Evolutionary conservation across 2,113 vertebrate genomes (phyloP).

Genomic region (Hypomesus transpacificus): DNA sequence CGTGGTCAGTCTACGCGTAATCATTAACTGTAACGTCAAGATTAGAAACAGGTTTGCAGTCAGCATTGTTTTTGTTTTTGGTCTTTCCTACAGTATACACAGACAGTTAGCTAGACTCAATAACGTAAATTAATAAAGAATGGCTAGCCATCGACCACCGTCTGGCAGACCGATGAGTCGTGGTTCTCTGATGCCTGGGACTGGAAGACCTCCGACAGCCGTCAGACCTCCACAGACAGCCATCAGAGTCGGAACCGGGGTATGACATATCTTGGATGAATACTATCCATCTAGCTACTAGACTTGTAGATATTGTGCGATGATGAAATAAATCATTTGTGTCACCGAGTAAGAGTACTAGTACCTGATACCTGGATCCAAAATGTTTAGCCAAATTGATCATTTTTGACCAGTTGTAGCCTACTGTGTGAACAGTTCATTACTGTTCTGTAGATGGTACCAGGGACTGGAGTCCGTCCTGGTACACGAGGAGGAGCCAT

Average conservation of each 20-base stretch:
- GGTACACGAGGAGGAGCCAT: slow-evolving; percentile 71
- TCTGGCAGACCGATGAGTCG: slow-evolving; percentile 76
- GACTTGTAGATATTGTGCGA: not conserved
- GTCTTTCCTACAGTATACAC: no score
- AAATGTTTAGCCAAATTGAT: not conserved
- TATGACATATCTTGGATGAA: slow-evolving; percentile 44
- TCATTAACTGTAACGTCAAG: no score
- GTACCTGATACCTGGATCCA: not conserved
- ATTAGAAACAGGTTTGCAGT: no score
- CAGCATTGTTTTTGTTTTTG: no score
- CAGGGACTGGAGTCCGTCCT: slow-evolving; percentile 78
- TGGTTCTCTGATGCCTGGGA: slow-evolving; percentile 60
- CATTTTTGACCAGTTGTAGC: not conserved
- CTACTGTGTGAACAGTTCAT: not conserved
- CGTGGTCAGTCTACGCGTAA: not conserved
- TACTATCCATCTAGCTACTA: not conserved
- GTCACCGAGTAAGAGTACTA: not conserved
- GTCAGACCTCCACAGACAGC: slow-evolving; percentile 76
- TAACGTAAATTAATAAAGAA: slow-evolving; percentile 41
- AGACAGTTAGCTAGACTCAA: no score
- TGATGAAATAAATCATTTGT: not conserved
- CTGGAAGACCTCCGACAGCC: slow-evolving; percentile 74
- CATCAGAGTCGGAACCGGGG: slow-evolving; percentile 77
- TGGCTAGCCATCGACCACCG: slow-evolving; percentile 81
- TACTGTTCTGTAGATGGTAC: slow-evolving; percentile 74